Evolutionary conservation across 2,797 vertebrate genomes (phyloP).

Genomic region (Anabacerthia variegaticeps): DNA sequence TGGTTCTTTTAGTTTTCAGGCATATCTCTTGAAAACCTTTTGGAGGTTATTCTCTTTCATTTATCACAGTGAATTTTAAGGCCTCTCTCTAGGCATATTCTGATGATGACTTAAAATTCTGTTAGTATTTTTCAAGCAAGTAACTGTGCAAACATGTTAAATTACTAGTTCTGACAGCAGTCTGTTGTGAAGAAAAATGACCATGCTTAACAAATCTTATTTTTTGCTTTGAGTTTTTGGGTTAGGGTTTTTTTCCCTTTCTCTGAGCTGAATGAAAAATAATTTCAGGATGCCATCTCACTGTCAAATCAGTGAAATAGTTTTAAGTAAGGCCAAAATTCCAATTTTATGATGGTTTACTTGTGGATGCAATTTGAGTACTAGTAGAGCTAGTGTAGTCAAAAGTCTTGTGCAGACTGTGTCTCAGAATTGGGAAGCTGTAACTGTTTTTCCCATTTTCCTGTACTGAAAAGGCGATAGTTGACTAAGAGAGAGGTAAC

Average conservation of each 20-base stretch:
- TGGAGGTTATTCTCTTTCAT: neutral
- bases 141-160: neutral
- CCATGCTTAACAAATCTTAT: neutral
- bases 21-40: neutral
- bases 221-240: neutral
- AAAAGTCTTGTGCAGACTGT: neutral
- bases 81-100: neutral
- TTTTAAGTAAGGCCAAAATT: neutral
- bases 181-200: neutral
- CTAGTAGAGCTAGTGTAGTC: neutral
- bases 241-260: neutral
- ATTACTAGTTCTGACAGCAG: neutral
- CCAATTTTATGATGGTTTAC: neutral
- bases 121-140: neutral
- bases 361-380: neutral
- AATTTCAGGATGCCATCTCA: neutral
- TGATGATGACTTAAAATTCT: neutral
- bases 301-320: neutral
- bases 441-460: neutral
- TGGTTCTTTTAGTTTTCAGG: neutral
- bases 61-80: neutral
- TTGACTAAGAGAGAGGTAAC: neutral
- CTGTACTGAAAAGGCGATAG: neutral
- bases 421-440: neutral
- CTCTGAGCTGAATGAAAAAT: neutral